These are phyloP conservation scores for Pelobates cultripes DNA, from an alignment of 2,797 vertebrate genomes.

Conservation along the genomic window DNA sequence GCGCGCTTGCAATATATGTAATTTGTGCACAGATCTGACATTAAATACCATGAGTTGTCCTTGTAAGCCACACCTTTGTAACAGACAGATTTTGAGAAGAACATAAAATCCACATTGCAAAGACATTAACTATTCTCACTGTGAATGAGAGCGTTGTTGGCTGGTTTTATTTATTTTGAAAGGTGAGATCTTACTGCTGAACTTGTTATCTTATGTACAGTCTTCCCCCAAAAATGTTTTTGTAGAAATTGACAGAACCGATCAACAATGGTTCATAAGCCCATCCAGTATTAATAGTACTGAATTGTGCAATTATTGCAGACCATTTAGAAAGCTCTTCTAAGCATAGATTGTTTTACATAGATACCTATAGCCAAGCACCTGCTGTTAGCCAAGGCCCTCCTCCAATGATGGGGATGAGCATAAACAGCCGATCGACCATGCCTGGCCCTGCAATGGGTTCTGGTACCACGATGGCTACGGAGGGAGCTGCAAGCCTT, in stretches of 20 bases:
- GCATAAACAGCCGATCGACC: conserved; percentile 90
- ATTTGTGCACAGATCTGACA: too few species aligned
- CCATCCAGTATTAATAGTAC: not conserved
- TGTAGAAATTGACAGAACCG: not conserved
- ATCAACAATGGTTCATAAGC: not conserved
- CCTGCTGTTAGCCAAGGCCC: conserved; percentile 89
- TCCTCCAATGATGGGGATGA: conserved; percentile 95
- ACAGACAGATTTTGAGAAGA: too few species aligned
- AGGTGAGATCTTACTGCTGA: too few species aligned
- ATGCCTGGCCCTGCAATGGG: conserved; percentile 82
- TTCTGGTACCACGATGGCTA: conserved; percentile 85
- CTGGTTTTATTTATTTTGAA: too few species aligned
- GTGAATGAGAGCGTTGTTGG: too few species aligned
- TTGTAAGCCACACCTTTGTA: too few species aligned
- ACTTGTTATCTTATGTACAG: not conserved
- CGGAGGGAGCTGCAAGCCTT: conserved; percentile 90
- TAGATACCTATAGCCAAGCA: conserved; percentile 97
- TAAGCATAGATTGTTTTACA: conserved; percentile 86
- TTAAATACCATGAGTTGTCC: too few species aligned
- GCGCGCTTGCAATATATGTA: too few species aligned
- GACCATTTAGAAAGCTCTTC: conserved; percentile 73
- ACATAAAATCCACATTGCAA: too few species aligned
- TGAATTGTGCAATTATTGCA: conserved; percentile 18
- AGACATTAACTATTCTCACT: too few species aligned
- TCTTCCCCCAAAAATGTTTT: not conserved